Conservation (phyloP, 2,888 invertebrate species). For the Drosophila neotestacea region DNA sequence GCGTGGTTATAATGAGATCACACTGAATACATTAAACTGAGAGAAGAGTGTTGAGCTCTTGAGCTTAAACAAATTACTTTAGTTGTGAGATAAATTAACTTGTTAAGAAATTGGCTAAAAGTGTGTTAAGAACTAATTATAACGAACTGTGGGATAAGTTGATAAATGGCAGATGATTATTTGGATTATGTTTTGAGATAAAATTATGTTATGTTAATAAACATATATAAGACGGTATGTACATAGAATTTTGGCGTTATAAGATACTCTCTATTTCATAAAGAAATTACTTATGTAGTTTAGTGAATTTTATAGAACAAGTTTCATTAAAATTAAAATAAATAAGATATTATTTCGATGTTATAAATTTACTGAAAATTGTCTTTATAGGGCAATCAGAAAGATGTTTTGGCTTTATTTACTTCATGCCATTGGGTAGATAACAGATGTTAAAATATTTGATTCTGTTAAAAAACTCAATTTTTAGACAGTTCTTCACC, state of each 20-base stretch:
- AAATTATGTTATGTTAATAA: no score
- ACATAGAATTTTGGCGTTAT: background rate
- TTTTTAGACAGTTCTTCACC: background rate
- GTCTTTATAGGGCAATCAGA: no score
- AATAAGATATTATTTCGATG: no score
- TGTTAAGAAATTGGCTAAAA: constrained; percentile 16
- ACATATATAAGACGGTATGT: no score
- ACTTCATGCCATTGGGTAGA: no score
- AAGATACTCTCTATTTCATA: background rate
- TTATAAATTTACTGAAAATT: no score
- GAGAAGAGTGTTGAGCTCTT: constrained; percentile 49
- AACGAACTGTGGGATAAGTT: background rate
- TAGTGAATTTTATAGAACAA: no score
- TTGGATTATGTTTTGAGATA: no score
- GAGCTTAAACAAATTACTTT: constrained; percentile 24
- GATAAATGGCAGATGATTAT: background rate
- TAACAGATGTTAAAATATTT: background rate
- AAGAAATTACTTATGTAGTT: no score
- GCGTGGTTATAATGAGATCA: constrained; percentile 11
- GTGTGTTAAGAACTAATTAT: constrained; percentile 17
- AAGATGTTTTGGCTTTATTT: no score
- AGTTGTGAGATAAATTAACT: constrained; percentile 12
- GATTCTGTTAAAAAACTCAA: background rate
- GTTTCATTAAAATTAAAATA: no score
- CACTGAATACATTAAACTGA: constrained; percentile 14